These are phyloP conservation scores for Tetheella fluctuosa DNA, from an alignment of 2,888 invertebrate species.

Conservation along the genomic window DNA sequence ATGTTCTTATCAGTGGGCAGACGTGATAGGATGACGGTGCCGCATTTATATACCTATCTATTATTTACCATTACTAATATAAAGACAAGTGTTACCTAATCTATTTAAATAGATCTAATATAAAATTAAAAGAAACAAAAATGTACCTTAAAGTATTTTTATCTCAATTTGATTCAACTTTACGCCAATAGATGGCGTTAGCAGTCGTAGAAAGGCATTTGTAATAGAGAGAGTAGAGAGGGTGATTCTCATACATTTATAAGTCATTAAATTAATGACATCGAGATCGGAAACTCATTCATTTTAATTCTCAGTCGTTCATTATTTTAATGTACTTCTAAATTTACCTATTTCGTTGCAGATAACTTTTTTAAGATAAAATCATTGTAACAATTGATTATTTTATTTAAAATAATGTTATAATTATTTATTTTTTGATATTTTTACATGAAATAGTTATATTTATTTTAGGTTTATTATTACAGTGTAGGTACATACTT, in stretches of 20 bases:
- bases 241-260: neutral
- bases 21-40: conserved; percentile 56
- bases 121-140: neutral
- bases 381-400: too few relatives aligned
- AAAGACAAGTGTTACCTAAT: conserved; percentile 7
- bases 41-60: conserved; percentile 32
- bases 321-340: neutral
- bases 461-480: too few relatives aligned
- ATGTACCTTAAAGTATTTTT: neutral
- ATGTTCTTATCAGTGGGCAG: conserved; percentile 54
- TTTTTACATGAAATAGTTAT: too few relatives aligned
- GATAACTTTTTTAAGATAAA: too few relatives aligned
- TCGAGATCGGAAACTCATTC: conserved; percentile 7
- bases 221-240: too few relatives aligned
- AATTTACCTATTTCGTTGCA: neutral
- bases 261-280: neutral
- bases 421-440: too few relatives aligned
- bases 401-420: too few relatives aligned
- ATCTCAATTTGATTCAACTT: neutral
- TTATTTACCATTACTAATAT: conserved; percentile 29
- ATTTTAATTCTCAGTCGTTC: neutral
- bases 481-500: too few relatives aligned
- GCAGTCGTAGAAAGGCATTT: neutral
- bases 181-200: conserved; percentile 6
- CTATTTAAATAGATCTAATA: neutral